phyloP scores from a whole-genome alignment of 2,888 invertebrate species.

The Trichopria drosophilae region DNA sequence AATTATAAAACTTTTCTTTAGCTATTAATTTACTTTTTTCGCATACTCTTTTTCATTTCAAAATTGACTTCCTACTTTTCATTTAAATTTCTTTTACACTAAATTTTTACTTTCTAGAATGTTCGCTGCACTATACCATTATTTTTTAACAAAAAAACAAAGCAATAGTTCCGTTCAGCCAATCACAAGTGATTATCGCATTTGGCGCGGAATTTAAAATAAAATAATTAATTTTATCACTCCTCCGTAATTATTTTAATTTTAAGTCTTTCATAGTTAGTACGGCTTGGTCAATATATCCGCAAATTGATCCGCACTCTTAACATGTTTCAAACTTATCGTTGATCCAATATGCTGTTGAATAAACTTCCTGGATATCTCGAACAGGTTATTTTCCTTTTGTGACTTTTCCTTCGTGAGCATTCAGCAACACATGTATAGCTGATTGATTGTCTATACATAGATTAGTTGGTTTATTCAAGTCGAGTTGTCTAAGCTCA shows the following conservation, averaged over 20 bases:
- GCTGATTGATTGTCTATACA: conserved; percentile 44
- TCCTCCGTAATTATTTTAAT: background rate
- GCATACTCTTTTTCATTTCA: too few relatives aligned
- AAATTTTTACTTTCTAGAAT: too few relatives aligned
- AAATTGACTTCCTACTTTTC: too few relatives aligned
- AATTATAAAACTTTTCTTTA: too few relatives aligned
- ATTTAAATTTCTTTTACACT: too few relatives aligned
- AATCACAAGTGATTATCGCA: too few relatives aligned
- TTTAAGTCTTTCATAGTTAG: background rate
- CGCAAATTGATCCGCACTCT: conserved; percentile 39
- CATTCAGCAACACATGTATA: conserved; percentile 42
- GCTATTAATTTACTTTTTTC: too few relatives aligned
- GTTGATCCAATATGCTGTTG: conserved; percentile 41
- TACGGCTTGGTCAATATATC: conserved; percentile 36
- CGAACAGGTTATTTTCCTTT: conserved; percentile 43
- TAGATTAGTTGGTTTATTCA: conserved; percentile 35
- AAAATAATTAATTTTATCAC: background rate
- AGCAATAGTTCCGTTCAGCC: too few relatives aligned
- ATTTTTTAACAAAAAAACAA: too few relatives aligned
- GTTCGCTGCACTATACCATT: too few relatives aligned
- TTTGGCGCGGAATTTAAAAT: background rate
- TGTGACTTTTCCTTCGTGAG: conserved; percentile 40
- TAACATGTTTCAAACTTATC: conserved; percentile 36
- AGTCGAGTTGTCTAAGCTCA: conserved; percentile 34
- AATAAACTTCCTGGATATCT: conserved; percentile 38